Conservation (phyloP, 2,113 vertebrate species). For the Orthonyx spaldingii region DNA sequence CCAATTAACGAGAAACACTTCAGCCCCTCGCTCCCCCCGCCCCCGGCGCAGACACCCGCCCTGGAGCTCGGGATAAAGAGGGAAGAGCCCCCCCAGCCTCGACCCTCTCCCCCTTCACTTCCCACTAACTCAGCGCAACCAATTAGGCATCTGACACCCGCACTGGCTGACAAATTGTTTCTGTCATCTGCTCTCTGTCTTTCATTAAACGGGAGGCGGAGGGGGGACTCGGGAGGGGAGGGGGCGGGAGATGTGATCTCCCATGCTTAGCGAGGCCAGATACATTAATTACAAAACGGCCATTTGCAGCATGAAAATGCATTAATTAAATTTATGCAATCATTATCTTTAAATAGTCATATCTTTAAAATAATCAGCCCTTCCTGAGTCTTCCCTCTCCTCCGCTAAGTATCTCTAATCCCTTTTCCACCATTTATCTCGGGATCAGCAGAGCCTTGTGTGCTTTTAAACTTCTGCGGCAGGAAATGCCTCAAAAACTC, state of each 20-base stretch:
- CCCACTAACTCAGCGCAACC: slow-evolving; percentile 85
- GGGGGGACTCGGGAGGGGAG: neutral
- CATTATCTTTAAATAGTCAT: slow-evolving; percentile 99
- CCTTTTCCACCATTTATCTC: slow-evolving; percentile 58
- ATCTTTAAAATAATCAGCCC: slow-evolving; percentile 87
- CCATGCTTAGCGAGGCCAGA: slow-evolving; percentile 80
- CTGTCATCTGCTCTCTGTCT: slow-evolving; percentile 97
- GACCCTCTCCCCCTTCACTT: slow-evolving; percentile 76
- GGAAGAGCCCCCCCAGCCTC: neutral
- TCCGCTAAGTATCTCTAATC: slow-evolving; percentile 65
- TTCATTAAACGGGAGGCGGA: slow-evolving; percentile 72
- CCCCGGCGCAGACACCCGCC: neutral
- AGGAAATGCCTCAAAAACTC: neutral
- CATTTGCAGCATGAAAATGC: slow-evolving; percentile 96
- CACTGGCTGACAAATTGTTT: slow-evolving; percentile 82
- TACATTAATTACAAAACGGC: slow-evolving; percentile 86
- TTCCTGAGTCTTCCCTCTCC: slow-evolving; percentile 63
- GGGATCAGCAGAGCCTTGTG: slow-evolving; percentile 29
- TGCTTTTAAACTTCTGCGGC: neutral
- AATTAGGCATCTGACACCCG: slow-evolving; percentile 91
- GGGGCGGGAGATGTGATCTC: slow-evolving; percentile 73
- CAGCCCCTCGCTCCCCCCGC: neutral
- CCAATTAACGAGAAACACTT: slow-evolving; percentile 77
- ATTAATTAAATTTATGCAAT: slow-evolving; percentile 99
- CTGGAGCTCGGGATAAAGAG: neutral